phyloP scores from a whole-genome alignment of 1,140 invertebrate genomes.

The Aricia agestis region DNA sequence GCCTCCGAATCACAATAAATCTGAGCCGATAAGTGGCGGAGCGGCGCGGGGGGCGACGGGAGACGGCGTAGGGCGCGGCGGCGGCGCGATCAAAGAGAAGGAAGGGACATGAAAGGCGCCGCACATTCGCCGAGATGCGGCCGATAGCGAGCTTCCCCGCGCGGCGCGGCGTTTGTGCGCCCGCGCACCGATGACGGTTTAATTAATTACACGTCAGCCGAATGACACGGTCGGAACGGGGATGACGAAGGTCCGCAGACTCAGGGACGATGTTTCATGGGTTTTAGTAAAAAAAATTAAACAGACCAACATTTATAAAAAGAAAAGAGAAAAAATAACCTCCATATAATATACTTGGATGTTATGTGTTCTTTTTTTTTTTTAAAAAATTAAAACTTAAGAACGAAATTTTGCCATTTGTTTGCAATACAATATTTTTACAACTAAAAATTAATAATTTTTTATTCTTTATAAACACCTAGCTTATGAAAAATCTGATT shows the following conservation, averaged over 20 bases:
- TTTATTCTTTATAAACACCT: too few species aligned
- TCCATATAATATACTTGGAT: too few species aligned
- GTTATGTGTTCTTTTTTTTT: too few species aligned
- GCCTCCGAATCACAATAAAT: constrained; percentile 71
- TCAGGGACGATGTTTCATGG: not conserved
- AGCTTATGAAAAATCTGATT: too few species aligned
- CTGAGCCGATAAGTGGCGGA: constrained; percentile 72
- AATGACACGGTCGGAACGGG: not conserved
- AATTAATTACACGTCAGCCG: not conserved
- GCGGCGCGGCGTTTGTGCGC: constrained; percentile 18
- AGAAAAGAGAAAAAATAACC: too few species aligned
- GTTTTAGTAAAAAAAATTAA: too few species aligned
- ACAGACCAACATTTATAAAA: too few species aligned
- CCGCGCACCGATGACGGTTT: not conserved
- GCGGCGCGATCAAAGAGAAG: constrained; percentile 65
- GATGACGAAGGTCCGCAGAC: not conserved
- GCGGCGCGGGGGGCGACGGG: constrained; percentile 41
- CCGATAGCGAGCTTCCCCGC: constrained; percentile 18
- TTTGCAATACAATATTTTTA: too few species aligned
- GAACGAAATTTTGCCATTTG: too few species aligned
- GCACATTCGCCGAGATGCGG: constrained; percentile 32
- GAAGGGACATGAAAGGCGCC: constrained; percentile 63
- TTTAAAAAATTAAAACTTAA: too few species aligned
- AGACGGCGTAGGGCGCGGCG: constrained; percentile 34
- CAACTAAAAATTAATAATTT: too few species aligned